phyloP scores from a whole-genome alignment of 92 coral and sea anemone species.

The Epizoanthus scotinus region DNA sequence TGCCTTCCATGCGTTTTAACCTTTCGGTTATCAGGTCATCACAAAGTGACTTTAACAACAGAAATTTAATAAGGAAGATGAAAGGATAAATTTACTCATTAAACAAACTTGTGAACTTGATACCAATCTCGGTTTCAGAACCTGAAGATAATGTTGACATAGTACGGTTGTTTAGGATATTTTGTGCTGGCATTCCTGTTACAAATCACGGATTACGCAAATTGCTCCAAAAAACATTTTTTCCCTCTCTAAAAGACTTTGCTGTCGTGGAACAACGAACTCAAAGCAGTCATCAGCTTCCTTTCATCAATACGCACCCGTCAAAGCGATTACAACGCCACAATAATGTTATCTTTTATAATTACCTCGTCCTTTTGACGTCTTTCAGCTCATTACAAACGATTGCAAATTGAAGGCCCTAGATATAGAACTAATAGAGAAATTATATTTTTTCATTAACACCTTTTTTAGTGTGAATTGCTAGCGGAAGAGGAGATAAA shows the following conservation, averaged over 20 bases:
- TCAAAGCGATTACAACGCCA: constrained; percentile 18
- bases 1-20: not conserved
- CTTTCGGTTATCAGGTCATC: not conserved
- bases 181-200: too few species aligned
- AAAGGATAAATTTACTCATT: constrained; percentile 28
- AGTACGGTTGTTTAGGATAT: too few species aligned
- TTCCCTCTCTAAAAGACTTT: too few species aligned
- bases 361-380: constrained; percentile 9
- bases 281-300: not conserved
- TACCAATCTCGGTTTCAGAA: not conserved
- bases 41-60: constrained; percentile 22
- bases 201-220: not conserved
- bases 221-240: not conserved
- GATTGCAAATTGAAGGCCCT: too few species aligned
- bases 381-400: not conserved
- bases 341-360: constrained; percentile 37
- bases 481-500: too few species aligned
- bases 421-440: too few species aligned
- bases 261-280: too few species aligned
- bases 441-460: too few species aligned
- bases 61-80: constrained; percentile 22
- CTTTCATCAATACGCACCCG: not conserved
- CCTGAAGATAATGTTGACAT: too few species aligned
- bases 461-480: too few species aligned
- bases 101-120: constrained; percentile 14